phyloP scores from a whole-genome alignment of 1,140 invertebrate genomes.

The Panonychus citri region DNA sequence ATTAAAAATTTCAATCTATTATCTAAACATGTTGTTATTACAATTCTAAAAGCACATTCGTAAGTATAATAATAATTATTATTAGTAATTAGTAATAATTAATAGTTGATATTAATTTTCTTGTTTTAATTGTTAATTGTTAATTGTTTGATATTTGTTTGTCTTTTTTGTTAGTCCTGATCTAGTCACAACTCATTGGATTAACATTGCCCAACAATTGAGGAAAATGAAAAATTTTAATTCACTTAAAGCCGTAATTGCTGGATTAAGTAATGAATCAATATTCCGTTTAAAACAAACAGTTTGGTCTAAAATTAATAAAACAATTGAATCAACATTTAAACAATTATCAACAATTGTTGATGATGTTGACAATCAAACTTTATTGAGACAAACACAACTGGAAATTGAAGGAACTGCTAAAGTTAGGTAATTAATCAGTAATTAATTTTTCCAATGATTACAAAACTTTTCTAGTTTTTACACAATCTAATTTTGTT shows the following conservation, averaged over 20 bases:
- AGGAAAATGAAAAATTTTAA: slow-evolving; percentile 12
- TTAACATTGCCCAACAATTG: slow-evolving; percentile 10
- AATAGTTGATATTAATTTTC: too few species aligned
- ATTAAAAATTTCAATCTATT: slow-evolving; percentile 12
- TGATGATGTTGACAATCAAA: slow-evolving; percentile 14
- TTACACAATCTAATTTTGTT: too few species aligned
- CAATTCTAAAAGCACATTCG: slow-evolving; percentile 9
- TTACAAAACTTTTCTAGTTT: too few species aligned
- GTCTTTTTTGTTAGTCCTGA: slow-evolving; percentile 2
- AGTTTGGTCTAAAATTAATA: slow-evolving; percentile 10
- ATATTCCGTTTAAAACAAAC: slow-evolving; percentile 11
- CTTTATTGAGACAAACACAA: slow-evolving; percentile 11
- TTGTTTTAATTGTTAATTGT: too few species aligned
- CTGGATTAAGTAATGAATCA: slow-evolving; percentile 12
- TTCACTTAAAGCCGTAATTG: slow-evolving; percentile 11
- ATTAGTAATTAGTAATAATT: too few species aligned
- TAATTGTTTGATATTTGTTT: neutral
- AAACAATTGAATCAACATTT: slow-evolving; percentile 3
- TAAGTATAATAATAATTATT: neutral
- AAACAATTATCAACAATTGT: slow-evolving; percentile 10
- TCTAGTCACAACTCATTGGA: slow-evolving; percentile 10
- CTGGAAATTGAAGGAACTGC: slow-evolving; percentile 14
- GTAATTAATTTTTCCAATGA: too few species aligned
- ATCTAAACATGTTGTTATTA: slow-evolving; percentile 11
- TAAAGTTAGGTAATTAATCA: slow-evolving; percentile 8